Evolutionary conservation across 2,888 invertebrate species (phyloP), one percentile per base, ranked within the genome.

Genomic region (Halictus ligatus): DNA sequence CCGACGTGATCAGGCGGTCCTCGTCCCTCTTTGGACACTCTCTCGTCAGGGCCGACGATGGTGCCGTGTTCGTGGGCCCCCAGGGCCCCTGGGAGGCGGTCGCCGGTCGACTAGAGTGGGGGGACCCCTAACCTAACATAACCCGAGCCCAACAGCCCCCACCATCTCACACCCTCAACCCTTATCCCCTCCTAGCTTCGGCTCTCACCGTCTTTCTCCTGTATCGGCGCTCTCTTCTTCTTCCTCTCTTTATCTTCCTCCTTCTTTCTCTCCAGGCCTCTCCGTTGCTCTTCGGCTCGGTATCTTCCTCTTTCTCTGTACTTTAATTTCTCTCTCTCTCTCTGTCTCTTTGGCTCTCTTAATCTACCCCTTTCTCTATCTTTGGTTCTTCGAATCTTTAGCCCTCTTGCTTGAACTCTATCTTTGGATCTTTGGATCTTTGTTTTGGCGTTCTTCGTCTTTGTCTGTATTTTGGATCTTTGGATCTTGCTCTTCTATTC

Each of bases 21-120:
- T 82, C 73, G 75, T 80, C 67, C 72, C 82, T 80, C 87, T 74
- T 54, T 8, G 72, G 54, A 21, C 64, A 64, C 80, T 88, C 79
- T 64, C 89, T 81, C 91, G 89, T 92, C 92, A 92, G 92, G 92
- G 94, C 91, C 92, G 93, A 92, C 90, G 91, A 92, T 90, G 87
- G 85, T 75, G 82, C 80, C 85, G 89, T 74, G 93, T 92, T 92
- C 89, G 91, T 92, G 93, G 94, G 94, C 93, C 94, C 90, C 92
- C 89, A 91, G 94, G 94, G 91, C 89, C 94, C 94, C 94, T 93
- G 90, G 92, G 92, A 93, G 94, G 93, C 92, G 91, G 91, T 91
- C 91, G 89, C 69, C 87, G 46, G 54, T 43, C 76, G 64, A 0
- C 0, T 25, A 74, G 89, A 89, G 93, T 90, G 91, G 92, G 92